A percentile compares a stretch with the other conserved stretches of the same genome.
These are phyloP conservation scores for Phanerotoma sp. DNA, from an alignment of 2,888 invertebrate species.

Conservation along the genomic window DNA sequence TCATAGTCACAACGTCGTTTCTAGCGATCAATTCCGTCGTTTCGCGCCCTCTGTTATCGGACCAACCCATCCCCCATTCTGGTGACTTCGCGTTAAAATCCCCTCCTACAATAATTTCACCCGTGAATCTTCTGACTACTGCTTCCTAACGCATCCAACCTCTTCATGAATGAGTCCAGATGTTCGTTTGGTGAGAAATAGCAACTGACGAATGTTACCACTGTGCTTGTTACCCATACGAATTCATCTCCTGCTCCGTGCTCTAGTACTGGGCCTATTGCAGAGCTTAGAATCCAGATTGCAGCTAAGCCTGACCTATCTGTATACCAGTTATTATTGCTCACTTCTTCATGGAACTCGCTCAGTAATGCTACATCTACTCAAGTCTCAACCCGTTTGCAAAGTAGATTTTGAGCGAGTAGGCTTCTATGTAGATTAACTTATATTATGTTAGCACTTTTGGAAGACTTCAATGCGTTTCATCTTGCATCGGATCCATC, in stretches of 20 bases:
- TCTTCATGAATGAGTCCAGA: slow-evolving; percentile 8
- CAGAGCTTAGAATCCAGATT: slow-evolving; percentile 8
- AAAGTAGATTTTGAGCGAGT: too few species aligned
- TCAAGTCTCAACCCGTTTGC: too few species aligned
- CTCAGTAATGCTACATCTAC: not conserved
- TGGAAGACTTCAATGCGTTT: too few species aligned
- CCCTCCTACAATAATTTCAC: slow-evolving; percentile 28
- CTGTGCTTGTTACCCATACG: slow-evolving; percentile 13
- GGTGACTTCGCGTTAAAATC: slow-evolving; percentile 28
- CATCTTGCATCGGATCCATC: too few species aligned
- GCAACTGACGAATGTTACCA: slow-evolving; percentile 21
- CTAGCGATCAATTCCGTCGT: slow-evolving; percentile 17
- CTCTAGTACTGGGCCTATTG: not conserved
- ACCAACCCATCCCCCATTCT: slow-evolving; percentile 28
- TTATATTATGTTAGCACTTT: too few species aligned
- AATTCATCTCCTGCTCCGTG: slow-evolving; percentile 17
- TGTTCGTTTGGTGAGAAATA: slow-evolving; percentile 26
- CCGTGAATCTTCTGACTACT: slow-evolving; percentile 7
- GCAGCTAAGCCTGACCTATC: slow-evolving; percentile 14
- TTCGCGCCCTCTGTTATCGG: slow-evolving; percentile 11
- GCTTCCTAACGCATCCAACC: slow-evolving; percentile 20
- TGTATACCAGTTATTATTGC: slow-evolving; percentile 1
- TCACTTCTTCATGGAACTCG: not conserved
- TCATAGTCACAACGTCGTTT: slow-evolving; percentile 11
- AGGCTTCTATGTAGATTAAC: too few species aligned